Percentiles rank a stretch among this genome's conserved stretches.
These are phyloP conservation scores for Actinia tenebrosa DNA, from an alignment of 64 coral and sea anemone genomes.

Conservation along the genomic window DNA sequence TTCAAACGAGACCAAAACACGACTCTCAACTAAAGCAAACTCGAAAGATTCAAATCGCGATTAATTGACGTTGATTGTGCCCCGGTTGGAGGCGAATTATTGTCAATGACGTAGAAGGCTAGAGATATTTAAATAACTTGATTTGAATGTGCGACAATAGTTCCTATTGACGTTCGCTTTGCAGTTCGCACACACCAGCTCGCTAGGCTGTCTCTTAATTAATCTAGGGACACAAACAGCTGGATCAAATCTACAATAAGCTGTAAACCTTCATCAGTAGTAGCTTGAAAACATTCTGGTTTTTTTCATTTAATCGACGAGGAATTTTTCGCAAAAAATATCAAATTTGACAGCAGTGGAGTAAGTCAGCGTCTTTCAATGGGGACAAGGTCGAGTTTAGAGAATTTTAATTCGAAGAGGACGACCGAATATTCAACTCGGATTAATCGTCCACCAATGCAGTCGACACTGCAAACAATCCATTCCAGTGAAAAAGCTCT, in stretches of 20 bases:
- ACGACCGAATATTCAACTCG: neutral
- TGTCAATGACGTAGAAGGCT: neutral
- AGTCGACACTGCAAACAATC: neutral
- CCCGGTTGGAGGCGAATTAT: neutral
- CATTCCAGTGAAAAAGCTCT: neutral
- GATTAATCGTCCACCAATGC: neutral
- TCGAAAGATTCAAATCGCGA: neutral
- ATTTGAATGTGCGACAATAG: neutral
- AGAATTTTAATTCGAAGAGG: neutral
- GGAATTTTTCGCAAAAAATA: neutral
- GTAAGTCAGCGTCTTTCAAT: neutral
- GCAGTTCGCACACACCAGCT: neutral
- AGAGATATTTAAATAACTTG: conserved; percentile 4
- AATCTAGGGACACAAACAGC: neutral
- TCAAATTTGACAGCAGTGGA: neutral
- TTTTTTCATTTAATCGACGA: no score
- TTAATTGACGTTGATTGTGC: neutral
- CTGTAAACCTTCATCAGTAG: neutral
- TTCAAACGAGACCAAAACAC: neutral
- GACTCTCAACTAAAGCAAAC: neutral
- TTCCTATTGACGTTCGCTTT: neutral
- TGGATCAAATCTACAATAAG: neutral
- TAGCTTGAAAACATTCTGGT: no score
- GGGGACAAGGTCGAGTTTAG: conserved; percentile 13
- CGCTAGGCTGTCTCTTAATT: neutral